Base-by-base conservation (phyloP, 2,113 vertebrate genomes). In the Aix galericulata region DNA sequence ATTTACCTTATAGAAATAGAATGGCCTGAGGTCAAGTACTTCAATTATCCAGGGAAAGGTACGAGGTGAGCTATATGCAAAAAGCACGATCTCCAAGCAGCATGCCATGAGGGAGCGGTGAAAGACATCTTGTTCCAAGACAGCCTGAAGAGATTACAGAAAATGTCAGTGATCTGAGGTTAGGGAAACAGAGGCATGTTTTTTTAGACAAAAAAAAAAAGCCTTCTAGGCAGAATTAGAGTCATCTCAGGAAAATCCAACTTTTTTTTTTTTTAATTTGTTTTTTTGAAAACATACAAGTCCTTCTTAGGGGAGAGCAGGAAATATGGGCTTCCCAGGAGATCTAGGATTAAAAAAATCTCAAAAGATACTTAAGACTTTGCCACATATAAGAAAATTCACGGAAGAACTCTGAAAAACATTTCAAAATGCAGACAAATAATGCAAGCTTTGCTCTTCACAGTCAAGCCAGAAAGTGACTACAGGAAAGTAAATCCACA, bases 41-140 rank as follows among this genome's bases (percentile, higher is more conserved):
- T 98, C 98, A 69, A 99, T 98, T 97, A 99, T 99, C 99, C 99
- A 99, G 48, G 99, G 99, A 89, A 99, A 99, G 62, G 98, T 99
- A 48, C 98, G 98, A 58, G 98, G 98, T 38, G 99, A 99, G 94
- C 98, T 99, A 97, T 99, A 99, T 8, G 99, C 98, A 44, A 99
- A 99, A 27, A 99, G 97, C 88, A 99, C 99, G 8, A 99, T 98
- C 98, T 99, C 99, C 97, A 99, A 93, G 97, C 99, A 99, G 94
- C 99, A 99, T 0, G 98, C 99, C 98, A 99, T 96, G 80, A 99
- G 98, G 1, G 99, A 99, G 62, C 97, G 98, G 97, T 99, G 99
- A 87, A 99, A 99, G 82, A 99, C 97, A 50, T 99, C 99, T 95
- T 99, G 99, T 59, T 99, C 99, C 79, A 99, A 64, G 56, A 99